Conservation (phyloP, 2,888 invertebrate genomes). For the Lepetodrilus schrolli region DNA sequence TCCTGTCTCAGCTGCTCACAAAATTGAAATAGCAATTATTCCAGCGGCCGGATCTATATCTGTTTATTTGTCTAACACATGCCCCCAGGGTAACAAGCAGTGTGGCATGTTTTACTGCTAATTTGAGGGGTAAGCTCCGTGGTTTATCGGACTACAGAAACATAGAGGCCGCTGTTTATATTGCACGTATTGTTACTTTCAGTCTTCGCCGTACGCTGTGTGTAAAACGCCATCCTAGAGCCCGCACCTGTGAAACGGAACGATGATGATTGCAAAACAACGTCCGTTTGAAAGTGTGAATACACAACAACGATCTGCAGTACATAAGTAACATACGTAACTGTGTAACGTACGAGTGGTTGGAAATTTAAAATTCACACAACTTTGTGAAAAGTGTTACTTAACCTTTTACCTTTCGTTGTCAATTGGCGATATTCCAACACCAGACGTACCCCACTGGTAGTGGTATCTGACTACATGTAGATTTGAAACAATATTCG, state of each 20-base stretch:
- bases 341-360: no score
- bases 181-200: background rate
- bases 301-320: no score
- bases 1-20: slow-evolving; percentile 2
- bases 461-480: no score
- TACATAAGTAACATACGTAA: no score
- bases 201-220: no score
- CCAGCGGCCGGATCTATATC: background rate
- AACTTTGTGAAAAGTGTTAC: no score
- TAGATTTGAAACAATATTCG: no score
- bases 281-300: background rate
- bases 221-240: no score
- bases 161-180: background rate
- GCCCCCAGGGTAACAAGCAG: background rate
- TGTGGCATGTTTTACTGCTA: slow-evolving; percentile 15
- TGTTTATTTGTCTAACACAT: slow-evolving; percentile 20
- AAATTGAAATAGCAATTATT: slow-evolving; percentile 18
- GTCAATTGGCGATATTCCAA: no score
- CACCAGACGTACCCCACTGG: no score
- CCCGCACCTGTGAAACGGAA: background rate
- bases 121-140: slow-evolving; percentile 7
- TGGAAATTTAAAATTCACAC: no score
- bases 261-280: background rate
- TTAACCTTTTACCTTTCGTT: no score
- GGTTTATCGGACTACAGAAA: slow-evolving; percentile 12